Percentiles rank a stretch among this genome's conserved stretches.
phyloP scores from a whole-genome alignment of 2,888 invertebrate genomes.

The Drosophila mettleri region DNA sequence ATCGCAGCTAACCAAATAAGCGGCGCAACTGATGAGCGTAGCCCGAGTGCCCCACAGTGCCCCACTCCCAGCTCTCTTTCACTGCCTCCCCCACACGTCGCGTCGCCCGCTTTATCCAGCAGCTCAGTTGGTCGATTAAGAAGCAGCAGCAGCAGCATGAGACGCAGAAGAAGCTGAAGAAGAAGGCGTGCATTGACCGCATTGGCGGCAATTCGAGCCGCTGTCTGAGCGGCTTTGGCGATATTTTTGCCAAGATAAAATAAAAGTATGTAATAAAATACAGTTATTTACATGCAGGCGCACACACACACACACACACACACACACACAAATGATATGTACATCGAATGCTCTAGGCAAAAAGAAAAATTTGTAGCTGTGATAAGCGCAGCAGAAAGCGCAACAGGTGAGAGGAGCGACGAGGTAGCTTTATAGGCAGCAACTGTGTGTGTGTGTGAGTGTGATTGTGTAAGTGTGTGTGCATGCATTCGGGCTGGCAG shows the following conservation, averaged over 20 bases:
- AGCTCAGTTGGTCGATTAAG: slow-evolving; percentile 27
- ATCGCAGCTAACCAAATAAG: slow-evolving; percentile 44
- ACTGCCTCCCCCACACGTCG: not conserved
- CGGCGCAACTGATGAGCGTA: slow-evolving; percentile 16
- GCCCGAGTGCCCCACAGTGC: not conserved
- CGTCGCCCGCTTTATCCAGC: slow-evolving; percentile 1
- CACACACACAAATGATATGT: slow-evolving; percentile 43
- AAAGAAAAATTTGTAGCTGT: slow-evolving; percentile 54
- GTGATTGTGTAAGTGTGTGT: not conserved
- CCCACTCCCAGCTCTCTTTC: not conserved
- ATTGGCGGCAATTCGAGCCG: slow-evolving; percentile 71
- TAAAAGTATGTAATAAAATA: slow-evolving; percentile 77
- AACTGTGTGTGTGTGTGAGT: not conserved
- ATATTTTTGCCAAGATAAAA: slow-evolving; percentile 78
- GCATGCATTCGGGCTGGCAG: not conserved
- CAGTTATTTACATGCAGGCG: slow-evolving; percentile 74
- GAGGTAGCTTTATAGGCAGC: slow-evolving; percentile 10
- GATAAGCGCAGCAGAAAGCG: slow-evolving; percentile 57
- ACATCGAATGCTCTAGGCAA: slow-evolving; percentile 68
- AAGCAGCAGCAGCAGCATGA: slow-evolving; percentile 22
- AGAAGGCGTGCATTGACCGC: slow-evolving; percentile 69
- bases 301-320: slow-evolving; percentile 43
- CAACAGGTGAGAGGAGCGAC: slow-evolving; percentile 3
- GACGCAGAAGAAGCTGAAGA: not conserved
- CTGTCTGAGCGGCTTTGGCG: slow-evolving; percentile 73